phyloP scores from a whole-genome alignment of 2,888 invertebrate genomes.

The Phyllotreta cruciferae region DNA sequence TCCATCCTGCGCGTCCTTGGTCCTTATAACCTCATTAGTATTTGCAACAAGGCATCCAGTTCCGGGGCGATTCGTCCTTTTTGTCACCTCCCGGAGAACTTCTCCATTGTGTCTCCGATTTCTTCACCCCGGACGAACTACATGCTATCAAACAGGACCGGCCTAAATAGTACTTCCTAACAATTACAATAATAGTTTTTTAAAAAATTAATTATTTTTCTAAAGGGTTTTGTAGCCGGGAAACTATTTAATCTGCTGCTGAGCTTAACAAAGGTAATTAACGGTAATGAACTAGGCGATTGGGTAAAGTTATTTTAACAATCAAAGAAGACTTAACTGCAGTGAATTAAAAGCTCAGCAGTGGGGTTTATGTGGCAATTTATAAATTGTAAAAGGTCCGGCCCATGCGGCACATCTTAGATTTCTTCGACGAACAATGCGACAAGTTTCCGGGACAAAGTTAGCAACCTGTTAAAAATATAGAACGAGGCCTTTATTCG shows the following conservation, averaged over 20 bases:
- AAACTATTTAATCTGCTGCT: too few species aligned
- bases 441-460: slow-evolving; percentile 27
- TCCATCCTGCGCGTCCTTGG: slow-evolving; percentile 11
- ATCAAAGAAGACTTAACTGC: too few species aligned
- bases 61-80: slow-evolving; percentile 17
- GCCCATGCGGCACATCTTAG: background rate
- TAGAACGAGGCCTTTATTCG: slow-evolving; percentile 29
- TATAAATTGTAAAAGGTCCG: too few species aligned
- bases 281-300: too few species aligned
- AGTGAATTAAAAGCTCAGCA: too few species aligned
- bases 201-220: too few species aligned
- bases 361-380: too few species aligned
- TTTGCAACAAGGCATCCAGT: slow-evolving; percentile 21
- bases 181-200: too few species aligned
- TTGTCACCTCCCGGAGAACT: slow-evolving; percentile 15
- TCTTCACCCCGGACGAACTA: slow-evolving; percentile 4
- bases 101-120: slow-evolving; percentile 17
- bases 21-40: slow-evolving; percentile 24
- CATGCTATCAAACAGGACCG: slow-evolving; percentile 7
- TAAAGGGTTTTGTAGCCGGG: too few species aligned
- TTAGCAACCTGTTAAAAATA: slow-evolving; percentile 38
- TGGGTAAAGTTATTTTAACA: too few species aligned
- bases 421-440: slow-evolving; percentile 12
- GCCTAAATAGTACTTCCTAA: background rate
- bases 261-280: too few species aligned